A percentile compares a stretch with the other conserved stretches of the same genome.
These are phyloP conservation scores for Conus ventricosus DNA, from an alignment of 1,140 invertebrate species.

Conservation along the genomic window DNA sequence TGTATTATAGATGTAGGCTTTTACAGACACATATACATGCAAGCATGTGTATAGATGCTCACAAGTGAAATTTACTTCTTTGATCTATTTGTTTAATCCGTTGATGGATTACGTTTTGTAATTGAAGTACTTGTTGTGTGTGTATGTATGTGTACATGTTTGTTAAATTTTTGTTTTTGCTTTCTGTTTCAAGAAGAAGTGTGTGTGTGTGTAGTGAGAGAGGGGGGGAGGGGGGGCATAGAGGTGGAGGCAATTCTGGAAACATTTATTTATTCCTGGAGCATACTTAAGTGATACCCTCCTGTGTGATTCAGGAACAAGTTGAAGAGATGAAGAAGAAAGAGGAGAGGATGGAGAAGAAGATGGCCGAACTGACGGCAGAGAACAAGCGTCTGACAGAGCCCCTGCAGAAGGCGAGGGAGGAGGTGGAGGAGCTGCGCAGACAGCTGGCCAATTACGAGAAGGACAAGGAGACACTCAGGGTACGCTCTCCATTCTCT, in stretches of 20 bases:
- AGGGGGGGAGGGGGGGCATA: background rate
- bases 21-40: too few relatives aligned
- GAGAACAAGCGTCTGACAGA: conserved; percentile 85
- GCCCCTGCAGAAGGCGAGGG: conserved; percentile 82
- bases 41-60: too few relatives aligned
- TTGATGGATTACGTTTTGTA: too few relatives aligned
- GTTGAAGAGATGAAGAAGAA: conserved; percentile 88
- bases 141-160: too few relatives aligned
- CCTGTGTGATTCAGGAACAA: conserved; percentile 81
- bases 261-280: background rate
- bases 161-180: too few relatives aligned
- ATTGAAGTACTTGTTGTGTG: too few relatives aligned
- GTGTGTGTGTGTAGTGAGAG: background rate
- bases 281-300: background rate
- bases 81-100: too few relatives aligned
- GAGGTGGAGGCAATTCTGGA: background rate
- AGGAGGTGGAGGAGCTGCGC: conserved; percentile 82
- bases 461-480: conserved; percentile 83
- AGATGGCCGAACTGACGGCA: conserved; percentile 79
- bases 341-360: conserved; percentile 85
- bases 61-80: too few relatives aligned
- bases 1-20: too few relatives aligned
- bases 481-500: conserved; percentile 57
- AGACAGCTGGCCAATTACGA: conserved; percentile 87
- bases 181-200: too few relatives aligned